Conservation (phyloP, 2,888 invertebrate species). For the Heteromyza rotundicornis region DNA sequence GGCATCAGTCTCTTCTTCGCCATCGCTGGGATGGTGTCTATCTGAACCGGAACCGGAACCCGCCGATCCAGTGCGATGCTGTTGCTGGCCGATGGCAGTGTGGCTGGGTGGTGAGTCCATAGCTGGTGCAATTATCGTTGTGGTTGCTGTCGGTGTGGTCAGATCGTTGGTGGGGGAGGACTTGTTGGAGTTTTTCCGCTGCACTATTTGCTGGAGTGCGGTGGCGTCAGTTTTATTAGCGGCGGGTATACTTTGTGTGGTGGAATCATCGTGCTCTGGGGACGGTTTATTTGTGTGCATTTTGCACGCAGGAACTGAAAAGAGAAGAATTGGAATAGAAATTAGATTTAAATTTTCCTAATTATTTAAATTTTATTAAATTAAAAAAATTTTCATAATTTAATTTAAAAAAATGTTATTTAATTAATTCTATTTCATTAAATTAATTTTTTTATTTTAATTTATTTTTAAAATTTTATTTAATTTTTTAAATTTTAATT, state of each 20-base stretch:
- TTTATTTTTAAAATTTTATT: too few relatives aligned
- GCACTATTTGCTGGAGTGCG: not conserved
- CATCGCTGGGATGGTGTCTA: slow-evolving; percentile 22
- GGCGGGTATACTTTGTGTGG: slow-evolving; percentile 21
- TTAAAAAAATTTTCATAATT: too few relatives aligned
- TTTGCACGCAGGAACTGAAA: slow-evolving; percentile 53
- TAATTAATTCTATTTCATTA: too few relatives aligned
- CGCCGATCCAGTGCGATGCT: slow-evolving; percentile 11
- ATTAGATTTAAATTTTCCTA: too few relatives aligned
- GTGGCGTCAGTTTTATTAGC: slow-evolving; percentile 16
- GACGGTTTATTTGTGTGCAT: slow-evolving; percentile 60
- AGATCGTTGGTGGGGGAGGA: slow-evolving; percentile 30
- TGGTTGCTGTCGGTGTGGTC: slow-evolving; percentile 24
- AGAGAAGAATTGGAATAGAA: too few relatives aligned
- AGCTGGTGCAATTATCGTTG: slow-evolving; percentile 26
- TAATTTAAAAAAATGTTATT: too few relatives aligned
- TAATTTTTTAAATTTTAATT: too few relatives aligned
- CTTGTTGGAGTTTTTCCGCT: not conserved
- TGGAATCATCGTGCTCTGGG: slow-evolving; percentile 40
- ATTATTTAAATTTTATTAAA: too few relatives aligned
- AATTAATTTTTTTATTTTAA: too few relatives aligned
- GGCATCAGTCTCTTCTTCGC: slow-evolving; percentile 68
- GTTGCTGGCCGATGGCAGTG: slow-evolving; percentile 23
- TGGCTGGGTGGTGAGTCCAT: slow-evolving; percentile 23
- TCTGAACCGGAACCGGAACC: slow-evolving; percentile 6